These are phyloP conservation scores for Leptinotarsa lineolata DNA, from an alignment of 1,140 invertebrate species.

Conservation along the genomic window DNA sequence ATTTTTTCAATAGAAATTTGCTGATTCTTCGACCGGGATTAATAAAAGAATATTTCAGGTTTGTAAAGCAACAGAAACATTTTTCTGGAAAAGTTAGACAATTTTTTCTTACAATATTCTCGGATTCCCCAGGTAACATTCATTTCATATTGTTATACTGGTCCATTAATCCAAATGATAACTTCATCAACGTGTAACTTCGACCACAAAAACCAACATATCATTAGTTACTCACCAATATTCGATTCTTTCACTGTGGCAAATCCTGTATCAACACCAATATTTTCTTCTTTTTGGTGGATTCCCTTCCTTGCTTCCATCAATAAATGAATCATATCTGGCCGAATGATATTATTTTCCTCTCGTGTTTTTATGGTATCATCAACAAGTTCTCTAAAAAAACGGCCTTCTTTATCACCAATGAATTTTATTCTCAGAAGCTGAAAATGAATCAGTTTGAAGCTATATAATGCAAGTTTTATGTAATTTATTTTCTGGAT, in stretches of 20 bases:
- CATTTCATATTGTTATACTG: too few species aligned
- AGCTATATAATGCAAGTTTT: too few species aligned
- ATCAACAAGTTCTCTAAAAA: constrained; percentile 40
- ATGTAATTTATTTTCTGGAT: too few species aligned
- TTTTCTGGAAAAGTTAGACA: constrained; percentile 42
- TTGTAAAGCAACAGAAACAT: too few species aligned
- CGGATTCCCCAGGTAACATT: too few species aligned
- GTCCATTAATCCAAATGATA: too few species aligned
- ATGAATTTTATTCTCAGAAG: constrained; percentile 32
- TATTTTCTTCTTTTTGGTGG: constrained; percentile 33
- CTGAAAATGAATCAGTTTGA: constrained; percentile 17
- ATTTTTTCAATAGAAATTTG: too few species aligned
- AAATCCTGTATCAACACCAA: constrained; percentile 57
- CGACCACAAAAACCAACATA: too few species aligned
- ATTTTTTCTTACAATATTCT: too few species aligned
- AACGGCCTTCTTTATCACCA: constrained; percentile 32
- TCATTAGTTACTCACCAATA: constrained; percentile 39
- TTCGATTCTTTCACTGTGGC: constrained; percentile 56
- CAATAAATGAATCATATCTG: constrained; percentile 56
- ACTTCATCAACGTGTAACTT: too few species aligned
- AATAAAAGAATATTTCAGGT: too few species aligned
- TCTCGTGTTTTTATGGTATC: constrained; percentile 54
- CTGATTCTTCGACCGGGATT: too few species aligned
- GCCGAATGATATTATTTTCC: constrained; percentile 49
- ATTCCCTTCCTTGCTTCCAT: constrained; percentile 53